These are phyloP conservation scores for Galeopsomyia nigrocyanea DNA, from an alignment of 2,888 invertebrate genomes.

Conservation along the genomic window DNA sequence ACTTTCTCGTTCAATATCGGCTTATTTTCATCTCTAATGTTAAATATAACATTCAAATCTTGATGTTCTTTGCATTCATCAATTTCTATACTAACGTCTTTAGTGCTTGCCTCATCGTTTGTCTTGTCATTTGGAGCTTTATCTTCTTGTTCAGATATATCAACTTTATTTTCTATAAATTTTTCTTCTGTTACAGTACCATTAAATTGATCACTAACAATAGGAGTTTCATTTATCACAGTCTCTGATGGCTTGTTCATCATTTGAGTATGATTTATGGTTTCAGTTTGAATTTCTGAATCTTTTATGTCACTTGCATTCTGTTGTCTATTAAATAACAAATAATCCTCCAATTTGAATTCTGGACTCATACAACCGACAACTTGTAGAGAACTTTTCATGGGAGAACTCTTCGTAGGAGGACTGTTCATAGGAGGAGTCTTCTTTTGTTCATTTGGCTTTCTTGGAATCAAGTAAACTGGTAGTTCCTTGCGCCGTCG, in stretches of 20 bases:
- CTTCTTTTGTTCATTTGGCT: not conserved
- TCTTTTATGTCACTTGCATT: not conserved
- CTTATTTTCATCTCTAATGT: too few relatives aligned
- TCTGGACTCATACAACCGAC: constrained; percentile 11
- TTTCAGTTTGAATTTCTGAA: not conserved
- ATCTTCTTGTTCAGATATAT: not conserved
- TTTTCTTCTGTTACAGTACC: not conserved
- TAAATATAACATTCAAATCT: too few relatives aligned
- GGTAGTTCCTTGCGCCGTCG: too few relatives aligned
- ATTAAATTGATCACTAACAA: not conserved
- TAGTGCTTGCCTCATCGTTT: not conserved
- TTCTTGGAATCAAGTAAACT: too few relatives aligned
- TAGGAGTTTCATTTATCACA: not conserved
- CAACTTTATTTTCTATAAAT: not conserved
- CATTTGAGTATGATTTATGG: not conserved
- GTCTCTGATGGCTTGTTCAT: not conserved
- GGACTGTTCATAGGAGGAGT: not conserved
- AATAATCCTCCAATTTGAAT: constrained; percentile 10
- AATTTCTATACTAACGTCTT: not conserved
- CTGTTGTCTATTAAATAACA: constrained; percentile 8
- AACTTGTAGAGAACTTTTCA: not conserved
- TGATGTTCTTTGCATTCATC: not conserved
- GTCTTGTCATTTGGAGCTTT: not conserved
- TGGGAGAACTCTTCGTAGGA: not conserved
- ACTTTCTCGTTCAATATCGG: too few relatives aligned